Evolutionary conservation across 2,888 invertebrate genomes (phyloP).

Genomic region (Drosophila testacea): DNA sequence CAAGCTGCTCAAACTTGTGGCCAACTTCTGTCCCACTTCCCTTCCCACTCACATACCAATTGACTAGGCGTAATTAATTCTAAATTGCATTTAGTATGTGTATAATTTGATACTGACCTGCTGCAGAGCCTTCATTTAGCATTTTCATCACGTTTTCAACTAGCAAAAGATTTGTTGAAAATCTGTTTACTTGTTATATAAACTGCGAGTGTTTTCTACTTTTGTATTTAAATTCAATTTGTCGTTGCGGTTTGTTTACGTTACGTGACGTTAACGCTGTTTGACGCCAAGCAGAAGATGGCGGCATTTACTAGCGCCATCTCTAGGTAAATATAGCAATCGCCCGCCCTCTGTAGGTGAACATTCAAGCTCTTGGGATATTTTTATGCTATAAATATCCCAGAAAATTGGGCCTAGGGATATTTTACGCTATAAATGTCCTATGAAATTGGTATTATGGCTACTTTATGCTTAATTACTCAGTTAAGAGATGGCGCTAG

Average conservation of each 20-base stretch:
- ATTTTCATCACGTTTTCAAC: slow-evolving; percentile 40
- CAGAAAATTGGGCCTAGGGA: too few relatives aligned
- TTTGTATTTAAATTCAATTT: slow-evolving; percentile 13
- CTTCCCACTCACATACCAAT: slow-evolving; percentile 29
- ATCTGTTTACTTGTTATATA: slow-evolving; percentile 32
- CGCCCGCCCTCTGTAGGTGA: slow-evolving; percentile 6
- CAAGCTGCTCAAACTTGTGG: slow-evolving; percentile 76
- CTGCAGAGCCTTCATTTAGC: slow-evolving; percentile 15
- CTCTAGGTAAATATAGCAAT: slow-evolving; percentile 25
- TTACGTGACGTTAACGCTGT: neutral
- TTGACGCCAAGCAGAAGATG: neutral
- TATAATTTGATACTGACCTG: slow-evolving; percentile 41
- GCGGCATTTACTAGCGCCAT: slow-evolving; percentile 9
- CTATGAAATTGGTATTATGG: too few relatives aligned
- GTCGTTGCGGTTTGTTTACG: slow-evolving; percentile 10
- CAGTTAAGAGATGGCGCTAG: slow-evolving; percentile 36
- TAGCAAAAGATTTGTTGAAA: slow-evolving; percentile 24
- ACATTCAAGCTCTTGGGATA: too few relatives aligned
- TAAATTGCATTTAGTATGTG: slow-evolving; percentile 67
- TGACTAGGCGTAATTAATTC: slow-evolving; percentile 72
- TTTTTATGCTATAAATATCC: too few relatives aligned
- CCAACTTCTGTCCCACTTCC: slow-evolving; percentile 11
- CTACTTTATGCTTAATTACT: neutral
- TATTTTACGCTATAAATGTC: too few relatives aligned
- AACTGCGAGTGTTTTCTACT: neutral